phyloP scores from a whole-genome alignment of 1,140 invertebrate species.

The Micrasema minimum region DNA sequence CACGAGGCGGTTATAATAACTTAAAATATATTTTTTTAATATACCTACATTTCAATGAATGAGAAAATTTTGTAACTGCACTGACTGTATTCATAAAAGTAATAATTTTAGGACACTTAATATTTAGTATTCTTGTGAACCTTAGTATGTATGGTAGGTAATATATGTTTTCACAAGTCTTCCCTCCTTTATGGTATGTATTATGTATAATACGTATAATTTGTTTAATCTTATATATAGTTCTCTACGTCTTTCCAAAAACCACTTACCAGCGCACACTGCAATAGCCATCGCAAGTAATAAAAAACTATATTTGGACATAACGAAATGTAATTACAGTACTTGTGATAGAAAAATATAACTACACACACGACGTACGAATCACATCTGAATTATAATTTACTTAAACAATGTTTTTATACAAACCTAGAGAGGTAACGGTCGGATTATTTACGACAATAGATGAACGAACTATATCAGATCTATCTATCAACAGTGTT shows the following conservation, averaged over 20 bases:
- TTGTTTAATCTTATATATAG: neutral
- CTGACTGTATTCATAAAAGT: too few relatives aligned
- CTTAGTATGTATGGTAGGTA: too few relatives aligned
- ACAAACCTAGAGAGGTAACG: slow-evolving; percentile 11
- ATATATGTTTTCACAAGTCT: too few relatives aligned
- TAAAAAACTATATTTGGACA: neutral
- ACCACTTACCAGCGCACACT: slow-evolving; percentile 1
- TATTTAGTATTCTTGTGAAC: too few relatives aligned
- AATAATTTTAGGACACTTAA: too few relatives aligned
- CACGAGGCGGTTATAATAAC: too few relatives aligned
- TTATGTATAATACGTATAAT: too few relatives aligned
- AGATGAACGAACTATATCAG: slow-evolving; percentile 8
- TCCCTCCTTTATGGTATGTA: too few relatives aligned
- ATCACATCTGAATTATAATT: neutral
- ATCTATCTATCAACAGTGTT: too few relatives aligned
- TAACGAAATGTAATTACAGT: neutral
- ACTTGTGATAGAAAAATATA: neutral
- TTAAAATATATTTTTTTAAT: too few relatives aligned
- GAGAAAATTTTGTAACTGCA: too few relatives aligned
- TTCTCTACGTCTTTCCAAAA: neutral
- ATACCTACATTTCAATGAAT: too few relatives aligned
- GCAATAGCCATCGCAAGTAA: neutral
- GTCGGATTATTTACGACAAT: slow-evolving; percentile 15
- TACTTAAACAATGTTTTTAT: slow-evolving; percentile 4
- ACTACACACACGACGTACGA: neutral